phyloP scores from a whole-genome alignment of 2,888 invertebrate species.

The Perdita meconis region DNA sequence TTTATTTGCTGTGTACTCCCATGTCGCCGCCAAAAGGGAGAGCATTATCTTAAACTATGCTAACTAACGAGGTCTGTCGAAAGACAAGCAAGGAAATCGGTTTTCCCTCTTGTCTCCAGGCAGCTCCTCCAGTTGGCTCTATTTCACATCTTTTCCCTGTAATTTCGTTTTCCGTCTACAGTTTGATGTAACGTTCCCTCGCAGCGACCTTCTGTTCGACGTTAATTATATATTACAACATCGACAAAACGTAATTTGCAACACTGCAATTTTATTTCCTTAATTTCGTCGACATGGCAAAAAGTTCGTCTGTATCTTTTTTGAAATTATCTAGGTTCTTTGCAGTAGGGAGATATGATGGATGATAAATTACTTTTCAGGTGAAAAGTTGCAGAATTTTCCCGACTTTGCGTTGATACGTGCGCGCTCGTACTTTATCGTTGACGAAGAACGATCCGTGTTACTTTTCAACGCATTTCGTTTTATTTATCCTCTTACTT shows the following conservation, averaged over 20 bases:
- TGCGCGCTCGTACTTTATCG: neutral
- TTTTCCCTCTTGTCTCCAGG: neutral
- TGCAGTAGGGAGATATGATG: too few relatives aligned
- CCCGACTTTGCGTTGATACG: too few relatives aligned
- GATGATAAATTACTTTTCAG: too few relatives aligned
- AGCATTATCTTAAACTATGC: conserved; percentile 22
- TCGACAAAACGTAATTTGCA: neutral
- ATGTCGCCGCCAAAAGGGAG: neutral
- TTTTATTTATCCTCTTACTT: conserved; percentile 1
- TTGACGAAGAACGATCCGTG: neutral
- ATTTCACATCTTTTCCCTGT: neutral
- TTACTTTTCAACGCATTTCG: neutral
- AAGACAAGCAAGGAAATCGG: conserved; percentile 9
- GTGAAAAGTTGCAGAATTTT: too few relatives aligned
- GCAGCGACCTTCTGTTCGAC: neutral
- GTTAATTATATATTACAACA: conserved; percentile 36
- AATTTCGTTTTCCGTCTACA: neutral
- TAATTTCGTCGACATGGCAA: too few relatives aligned
- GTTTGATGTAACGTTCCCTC: too few relatives aligned
- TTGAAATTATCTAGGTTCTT: too few relatives aligned
- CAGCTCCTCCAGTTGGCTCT: too few relatives aligned
- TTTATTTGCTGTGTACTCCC: conserved; percentile 24
- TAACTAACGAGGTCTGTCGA: conserved; percentile 26
- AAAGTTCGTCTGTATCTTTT: too few relatives aligned
- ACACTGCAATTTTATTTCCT: too few relatives aligned